Conservation (phyloP, 2,888 invertebrate genomes). For the Conistra vaccinii region DNA sequence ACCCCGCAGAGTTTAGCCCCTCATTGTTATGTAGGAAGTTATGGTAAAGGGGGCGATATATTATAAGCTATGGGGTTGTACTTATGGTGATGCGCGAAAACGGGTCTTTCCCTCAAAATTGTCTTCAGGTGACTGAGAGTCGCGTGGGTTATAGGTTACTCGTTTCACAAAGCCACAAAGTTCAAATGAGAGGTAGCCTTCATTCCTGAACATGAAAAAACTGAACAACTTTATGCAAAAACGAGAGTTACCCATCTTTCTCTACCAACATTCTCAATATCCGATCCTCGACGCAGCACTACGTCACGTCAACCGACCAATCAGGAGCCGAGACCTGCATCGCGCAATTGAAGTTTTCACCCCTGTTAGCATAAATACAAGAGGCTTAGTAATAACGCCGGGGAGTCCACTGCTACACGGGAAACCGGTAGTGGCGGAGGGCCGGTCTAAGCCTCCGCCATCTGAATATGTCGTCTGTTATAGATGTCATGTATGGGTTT, state of each 20-base stretch:
- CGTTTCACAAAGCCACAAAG: background rate
- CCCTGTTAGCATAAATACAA: constrained; percentile 70
- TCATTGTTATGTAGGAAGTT: background rate
- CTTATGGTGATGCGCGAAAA: background rate
- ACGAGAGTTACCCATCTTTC: constrained; percentile 46
- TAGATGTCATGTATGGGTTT: constrained; percentile 77
- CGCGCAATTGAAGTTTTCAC: constrained; percentile 75
- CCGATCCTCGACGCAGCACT: constrained; percentile 27
- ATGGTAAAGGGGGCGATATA: background rate
- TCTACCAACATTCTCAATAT: constrained; percentile 7
- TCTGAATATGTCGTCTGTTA: constrained; percentile 77
- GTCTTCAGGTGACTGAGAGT: background rate
- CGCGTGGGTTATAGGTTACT: background rate
- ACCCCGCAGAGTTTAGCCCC: background rate
- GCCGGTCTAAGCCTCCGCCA: constrained; percentile 72
- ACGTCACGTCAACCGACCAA: constrained; percentile 62
- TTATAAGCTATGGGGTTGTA: background rate
- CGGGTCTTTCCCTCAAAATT: background rate
- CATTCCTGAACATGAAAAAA: background rate
- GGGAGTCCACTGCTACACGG: constrained; percentile 84
- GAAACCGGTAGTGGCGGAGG: constrained; percentile 79
- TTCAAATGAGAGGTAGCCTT: background rate
- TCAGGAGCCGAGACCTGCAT: constrained; percentile 65
- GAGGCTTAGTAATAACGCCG: background rate
- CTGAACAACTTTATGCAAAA: constrained; percentile 8